A percentile compares a stretch with the other conserved stretches of the same genome.
phyloP scores from a whole-genome alignment of 2,797 vertebrate genomes.

The Pipistrellus pipistrellus region DNA sequence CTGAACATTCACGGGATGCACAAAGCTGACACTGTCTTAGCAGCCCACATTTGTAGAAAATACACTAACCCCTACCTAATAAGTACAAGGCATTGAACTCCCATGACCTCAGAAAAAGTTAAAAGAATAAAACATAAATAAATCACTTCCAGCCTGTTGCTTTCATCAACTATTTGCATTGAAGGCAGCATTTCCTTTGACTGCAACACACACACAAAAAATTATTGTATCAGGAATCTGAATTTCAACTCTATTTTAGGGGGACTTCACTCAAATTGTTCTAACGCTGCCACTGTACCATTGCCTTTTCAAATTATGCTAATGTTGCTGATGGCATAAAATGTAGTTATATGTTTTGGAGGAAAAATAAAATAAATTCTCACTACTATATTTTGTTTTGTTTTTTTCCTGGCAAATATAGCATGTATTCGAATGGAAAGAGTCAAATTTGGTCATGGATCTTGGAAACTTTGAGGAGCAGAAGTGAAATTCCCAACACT shows the following conservation, averaged over 20 bases:
- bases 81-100: slow-evolving; percentile 51
- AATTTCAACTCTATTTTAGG: slow-evolving; percentile 48
- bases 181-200: slow-evolving; percentile 43
- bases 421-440: background rate
- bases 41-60: background rate
- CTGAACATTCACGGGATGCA: background rate
- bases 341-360: slow-evolving; percentile 16
- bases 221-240: background rate
- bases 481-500: background rate
- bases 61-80: background rate
- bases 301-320: slow-evolving; percentile 43
- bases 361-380: slow-evolving; percentile 52
- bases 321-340: slow-evolving; percentile 34
- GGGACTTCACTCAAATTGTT: background rate
- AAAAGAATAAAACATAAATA: slow-evolving; percentile 58
- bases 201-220: background rate
- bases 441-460: slow-evolving; percentile 25
- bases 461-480: slow-evolving; percentile 35
- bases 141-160: slow-evolving; percentile 53
- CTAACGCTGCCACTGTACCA: background rate
- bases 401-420: slow-evolving; percentile 54
- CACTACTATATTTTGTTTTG: background rate
- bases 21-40: background rate
- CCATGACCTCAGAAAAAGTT: slow-evolving; percentile 17
- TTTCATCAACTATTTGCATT: slow-evolving; percentile 68